Conservation (phyloP, 2,888 invertebrate genomes). For the Papilio gigon region DNA sequence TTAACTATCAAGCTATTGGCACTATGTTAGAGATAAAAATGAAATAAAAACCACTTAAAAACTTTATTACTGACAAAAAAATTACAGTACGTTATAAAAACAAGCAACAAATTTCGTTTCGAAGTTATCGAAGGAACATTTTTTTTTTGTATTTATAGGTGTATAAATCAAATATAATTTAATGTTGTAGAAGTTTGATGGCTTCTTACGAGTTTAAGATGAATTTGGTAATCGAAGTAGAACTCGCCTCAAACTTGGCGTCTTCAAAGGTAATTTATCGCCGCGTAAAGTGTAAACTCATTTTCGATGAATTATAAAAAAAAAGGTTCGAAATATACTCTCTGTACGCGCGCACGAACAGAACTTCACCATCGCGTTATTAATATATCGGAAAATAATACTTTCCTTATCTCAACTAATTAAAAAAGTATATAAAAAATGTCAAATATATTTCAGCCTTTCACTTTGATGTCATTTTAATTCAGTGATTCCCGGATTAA, state of each 20-base stretch:
- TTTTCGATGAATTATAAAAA: constrained; percentile 15
- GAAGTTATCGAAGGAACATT: no score
- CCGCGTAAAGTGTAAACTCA: not conserved
- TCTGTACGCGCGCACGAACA: not conserved
- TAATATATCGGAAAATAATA: not conserved
- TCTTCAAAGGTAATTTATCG: constrained; percentile 22
- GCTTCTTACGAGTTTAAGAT: constrained; percentile 11
- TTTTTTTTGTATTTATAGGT: not conserved
- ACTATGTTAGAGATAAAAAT: no score
- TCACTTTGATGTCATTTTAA: no score
- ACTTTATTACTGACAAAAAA: no score
- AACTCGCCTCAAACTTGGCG: not conserved
- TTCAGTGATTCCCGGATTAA: no score
- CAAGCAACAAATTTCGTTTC: no score
- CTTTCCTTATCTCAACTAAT: no score
- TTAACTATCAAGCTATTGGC: no score
- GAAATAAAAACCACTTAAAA: no score
- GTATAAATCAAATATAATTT: constrained; percentile 3
- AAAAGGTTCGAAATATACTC: not conserved
- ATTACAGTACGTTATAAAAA: no score
- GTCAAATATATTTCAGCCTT: no score
- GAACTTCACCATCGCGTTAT: not conserved
- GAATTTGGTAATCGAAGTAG: constrained; percentile 16
- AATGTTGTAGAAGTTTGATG: constrained; percentile 9
- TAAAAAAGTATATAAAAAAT: no score